Percentiles rank a stretch among this genome's conserved stretches.
Evolutionary conservation across 2,888 invertebrate species (phyloP).

Genomic region (Cantharis rufa): DNA sequence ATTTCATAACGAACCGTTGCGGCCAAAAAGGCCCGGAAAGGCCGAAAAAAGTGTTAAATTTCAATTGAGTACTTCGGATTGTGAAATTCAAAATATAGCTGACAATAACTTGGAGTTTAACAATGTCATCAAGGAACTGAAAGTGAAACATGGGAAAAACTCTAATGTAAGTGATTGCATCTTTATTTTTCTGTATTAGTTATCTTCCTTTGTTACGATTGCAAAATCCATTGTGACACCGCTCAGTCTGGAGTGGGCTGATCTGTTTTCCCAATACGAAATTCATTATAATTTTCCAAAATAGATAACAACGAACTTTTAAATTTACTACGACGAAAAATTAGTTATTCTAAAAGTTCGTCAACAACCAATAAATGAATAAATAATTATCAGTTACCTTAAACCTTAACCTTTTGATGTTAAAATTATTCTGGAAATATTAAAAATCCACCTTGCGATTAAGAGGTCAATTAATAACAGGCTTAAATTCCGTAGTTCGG

Average conservation of each 20-base stretch:
- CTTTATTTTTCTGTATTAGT: background rate
- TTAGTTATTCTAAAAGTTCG: background rate
- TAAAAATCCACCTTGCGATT: no score
- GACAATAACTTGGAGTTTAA: conserved; percentile 1
- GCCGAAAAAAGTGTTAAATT: background rate
- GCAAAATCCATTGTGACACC: background rate
- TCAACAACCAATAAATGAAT: background rate
- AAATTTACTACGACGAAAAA: background rate
- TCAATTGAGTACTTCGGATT: background rate
- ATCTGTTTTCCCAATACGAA: background rate
- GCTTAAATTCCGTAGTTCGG: no score
- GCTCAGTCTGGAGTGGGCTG: background rate
- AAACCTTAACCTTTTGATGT: background rate
- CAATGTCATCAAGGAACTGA: conserved; percentile 5
- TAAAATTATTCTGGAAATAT: background rate
- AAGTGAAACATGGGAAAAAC: background rate
- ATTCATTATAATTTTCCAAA: no score
- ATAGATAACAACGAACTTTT: no score
- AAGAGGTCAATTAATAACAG: no score
- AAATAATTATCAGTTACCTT: background rate
- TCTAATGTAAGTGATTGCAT: conserved; percentile 3
- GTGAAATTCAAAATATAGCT: conserved; percentile 3
- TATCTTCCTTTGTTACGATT: background rate
- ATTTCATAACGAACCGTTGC: background rate
- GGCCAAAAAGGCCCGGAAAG: background rate